Base-by-base conservation (phyloP, 2,888 invertebrate genomes). In the Geophilus truncorum region DNA sequence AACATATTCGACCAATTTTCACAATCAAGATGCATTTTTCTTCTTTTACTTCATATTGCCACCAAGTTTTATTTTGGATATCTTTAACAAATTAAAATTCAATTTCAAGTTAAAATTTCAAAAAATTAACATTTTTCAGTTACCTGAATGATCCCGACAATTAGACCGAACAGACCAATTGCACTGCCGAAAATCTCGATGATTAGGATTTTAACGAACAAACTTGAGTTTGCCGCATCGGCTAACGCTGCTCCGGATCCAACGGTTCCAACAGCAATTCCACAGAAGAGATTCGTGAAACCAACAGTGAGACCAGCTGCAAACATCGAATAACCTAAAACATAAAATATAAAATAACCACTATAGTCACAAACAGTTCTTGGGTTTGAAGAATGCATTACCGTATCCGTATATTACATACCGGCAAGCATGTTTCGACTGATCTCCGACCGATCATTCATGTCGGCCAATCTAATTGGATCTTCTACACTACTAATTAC, bases 141-240 rank as follows among this genome's bases (percentile, higher is more conserved):
- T 87, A 90, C 90, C 93, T 96, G 94, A 87, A 95, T 95, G 87
- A 99, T 97, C 84, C 98, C 97, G 83, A 99, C 97, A 88, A 99
- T 99, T 81, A 99, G 91, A 80, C 99, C 99, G 88, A 99, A 99
- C 25, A 99, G 91, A 86, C 99, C 99, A 86, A 99, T 98, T 85
- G 99, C 99, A 86, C 96, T 97, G 81, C 97, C 99, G 87, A 99
- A 99, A 88, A 99, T 99, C 89, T 99, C 99, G 76, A 99, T 94
- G 87, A 99, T 98, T 70, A 99, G 91, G 87, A 99, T 97, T 89
- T 98, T 98, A 79, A 99, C 98, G 86, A 99, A 99, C 7, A 99
- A 91, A 2, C 94, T 92, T 21, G 96, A 92, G 87, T 99, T 97
- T 62, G 98, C 98, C 34, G 99, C 99, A 89, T 99, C 99, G 79